Percentiles rank a stretch among this genome's conserved stretches.
These are phyloP conservation scores for Andrena flavipes DNA, from an alignment of 2,888 invertebrate species.

Conservation along the genomic window DNA sequence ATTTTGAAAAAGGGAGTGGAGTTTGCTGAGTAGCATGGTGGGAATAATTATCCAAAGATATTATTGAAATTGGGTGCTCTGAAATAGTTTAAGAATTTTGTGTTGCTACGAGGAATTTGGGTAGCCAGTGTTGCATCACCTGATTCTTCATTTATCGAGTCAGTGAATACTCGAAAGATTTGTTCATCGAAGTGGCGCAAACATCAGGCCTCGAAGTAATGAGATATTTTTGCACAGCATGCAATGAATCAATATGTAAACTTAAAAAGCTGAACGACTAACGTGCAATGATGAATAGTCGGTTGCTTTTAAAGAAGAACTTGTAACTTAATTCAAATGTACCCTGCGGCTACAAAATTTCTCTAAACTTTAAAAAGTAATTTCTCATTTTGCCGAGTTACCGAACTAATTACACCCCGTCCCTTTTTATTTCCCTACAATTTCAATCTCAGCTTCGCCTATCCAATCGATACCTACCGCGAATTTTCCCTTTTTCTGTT, in stretches of 20 bases:
- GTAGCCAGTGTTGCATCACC: too few relatives aligned
- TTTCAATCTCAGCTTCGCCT: conserved; percentile 22
- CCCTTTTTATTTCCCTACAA: conserved; percentile 3
- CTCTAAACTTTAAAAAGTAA: conserved; percentile 29
- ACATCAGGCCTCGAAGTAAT: neutral
- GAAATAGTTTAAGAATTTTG: too few relatives aligned
- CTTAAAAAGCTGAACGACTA: neutral
- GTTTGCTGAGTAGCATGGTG: too few relatives aligned
- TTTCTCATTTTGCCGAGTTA: conserved; percentile 14
- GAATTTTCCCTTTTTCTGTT: conserved; percentile 2
- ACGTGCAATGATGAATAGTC: neutral
- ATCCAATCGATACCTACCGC: conserved; percentile 6
- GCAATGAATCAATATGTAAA: neutral
- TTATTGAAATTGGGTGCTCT: too few relatives aligned
- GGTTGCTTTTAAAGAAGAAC: neutral
- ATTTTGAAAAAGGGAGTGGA: too few relatives aligned
- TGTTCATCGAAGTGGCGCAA: too few relatives aligned
- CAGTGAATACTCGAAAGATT: too few relatives aligned
- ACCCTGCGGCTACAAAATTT: conserved; percentile 1
- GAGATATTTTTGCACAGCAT: neutral
- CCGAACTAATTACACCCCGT: neutral
- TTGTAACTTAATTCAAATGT: conserved; percentile 10
- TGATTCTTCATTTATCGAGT: too few relatives aligned
- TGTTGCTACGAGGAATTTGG: too few relatives aligned
- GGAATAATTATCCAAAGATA: too few relatives aligned